Evolutionary conservation across 2,113 vertebrate species (phyloP).

Genomic region (Protomyctophum bolini): DNA sequence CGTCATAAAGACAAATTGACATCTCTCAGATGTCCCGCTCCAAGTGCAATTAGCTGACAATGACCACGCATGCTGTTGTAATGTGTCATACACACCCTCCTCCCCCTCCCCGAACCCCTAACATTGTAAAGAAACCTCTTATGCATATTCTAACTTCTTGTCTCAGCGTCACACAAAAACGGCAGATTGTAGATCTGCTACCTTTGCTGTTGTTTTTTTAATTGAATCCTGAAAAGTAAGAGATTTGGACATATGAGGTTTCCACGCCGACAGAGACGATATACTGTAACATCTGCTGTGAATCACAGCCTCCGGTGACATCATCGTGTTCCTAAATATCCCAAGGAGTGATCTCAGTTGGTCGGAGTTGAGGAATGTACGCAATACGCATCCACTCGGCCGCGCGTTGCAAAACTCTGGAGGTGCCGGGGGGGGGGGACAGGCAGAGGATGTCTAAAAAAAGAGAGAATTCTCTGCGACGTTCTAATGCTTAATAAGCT

Average conservation of each 20-base stretch:
- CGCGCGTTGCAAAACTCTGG: conserved; percentile 18
- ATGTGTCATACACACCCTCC: neutral
- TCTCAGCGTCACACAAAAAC: no score
- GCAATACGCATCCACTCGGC: conserved; percentile 12
- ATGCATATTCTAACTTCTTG: no score
- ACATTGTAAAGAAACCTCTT: conserved; percentile 10
- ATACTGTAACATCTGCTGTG: conserved; percentile 61
- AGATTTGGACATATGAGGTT: no score
- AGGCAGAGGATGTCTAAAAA: neutral
- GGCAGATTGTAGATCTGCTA: no score
- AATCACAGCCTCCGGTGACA: conserved; percentile 56
- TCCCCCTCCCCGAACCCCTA: neutral
- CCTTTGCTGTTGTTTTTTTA: no score
- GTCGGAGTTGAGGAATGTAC: conserved; percentile 58
- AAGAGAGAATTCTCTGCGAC: no score
- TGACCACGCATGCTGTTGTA: neutral
- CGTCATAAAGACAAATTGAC: conserved; percentile 2
- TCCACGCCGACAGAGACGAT: no score
- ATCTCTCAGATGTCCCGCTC: neutral
- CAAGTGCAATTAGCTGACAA: neutral
- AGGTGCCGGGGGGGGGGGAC: conserved; percentile 17
- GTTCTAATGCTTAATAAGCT: no score
- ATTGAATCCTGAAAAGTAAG: no score
- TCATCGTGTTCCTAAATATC: conserved; percentile 59
- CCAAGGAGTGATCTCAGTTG: conserved; percentile 54